Evolutionary conservation across 2,113 vertebrate genomes (phyloP), one percentile per base, ranked within the genome.

Genomic region (Otus sunia): DNA sequence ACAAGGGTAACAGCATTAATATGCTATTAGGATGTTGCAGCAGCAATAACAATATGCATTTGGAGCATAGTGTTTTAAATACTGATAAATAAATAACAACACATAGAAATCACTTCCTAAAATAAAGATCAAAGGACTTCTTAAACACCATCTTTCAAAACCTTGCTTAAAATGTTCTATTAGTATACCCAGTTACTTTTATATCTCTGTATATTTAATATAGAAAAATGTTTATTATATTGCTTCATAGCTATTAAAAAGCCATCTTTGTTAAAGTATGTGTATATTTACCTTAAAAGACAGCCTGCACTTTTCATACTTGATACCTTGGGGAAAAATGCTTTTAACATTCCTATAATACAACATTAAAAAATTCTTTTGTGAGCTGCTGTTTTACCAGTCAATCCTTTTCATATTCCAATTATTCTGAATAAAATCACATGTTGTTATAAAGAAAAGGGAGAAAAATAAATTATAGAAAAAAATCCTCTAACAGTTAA

Each of bases 271-370:
- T 73, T 81, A 19, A 88, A 56, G 12, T 41, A 50, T 67, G 23
- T 47, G 5, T 62, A 49, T 69, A 66, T 91, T 76, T 88, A 94
- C 59, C 43, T 74, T 77, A 77, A 95, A 95, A 86, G 21, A 69
- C 34, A 88, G 32, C 11, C 39, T 88, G 34, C 22, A 41, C 7
- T 9, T 88, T 73, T 91, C 11, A 2, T 73, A 37, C 36, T 58
- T 83, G 32, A 66, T 71, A 84, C 8, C 27, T 66, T 66, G 15
- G 11, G 41, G 22, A 1, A 15, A 82, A 92, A 29, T 75, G 21
- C 18, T 79, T 83, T 85, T 58, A 86, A 52, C 50, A 80, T 88
- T 73, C 55, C 23, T 76, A 15, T 22, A 78, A 52, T 30, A 47
- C 8, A 60, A 43, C 4, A 45, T 69, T 10, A 0, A 5, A 53